Percentiles rank a stretch among this genome's conserved stretches.
Conservation (phyloP, 2,113 vertebrate species). For the Phocoena phocoena region DNA sequence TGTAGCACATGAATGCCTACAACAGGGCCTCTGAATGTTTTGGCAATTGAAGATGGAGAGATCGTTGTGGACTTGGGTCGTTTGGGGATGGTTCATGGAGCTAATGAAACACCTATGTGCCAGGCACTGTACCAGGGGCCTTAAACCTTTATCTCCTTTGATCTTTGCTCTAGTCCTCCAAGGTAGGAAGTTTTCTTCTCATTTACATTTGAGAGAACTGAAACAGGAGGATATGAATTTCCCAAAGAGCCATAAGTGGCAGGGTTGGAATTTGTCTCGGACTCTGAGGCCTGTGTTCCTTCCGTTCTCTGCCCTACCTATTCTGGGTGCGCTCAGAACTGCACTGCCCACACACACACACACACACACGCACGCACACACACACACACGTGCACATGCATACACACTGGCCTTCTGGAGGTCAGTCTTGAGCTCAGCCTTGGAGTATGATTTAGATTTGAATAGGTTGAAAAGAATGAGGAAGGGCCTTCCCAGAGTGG, state of each 20-base stretch:
- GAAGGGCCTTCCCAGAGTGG: neutral
- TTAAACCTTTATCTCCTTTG: neutral
- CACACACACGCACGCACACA: fast-evolving
- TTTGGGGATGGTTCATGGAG: neutral
- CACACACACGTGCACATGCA: fast-evolving
- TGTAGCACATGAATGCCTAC: neutral
- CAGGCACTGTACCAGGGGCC: neutral
- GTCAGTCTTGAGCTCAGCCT: neutral
- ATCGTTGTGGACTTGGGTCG: neutral
- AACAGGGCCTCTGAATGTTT: neutral
- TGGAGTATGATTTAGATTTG: neutral
- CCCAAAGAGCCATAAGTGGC: neutral
- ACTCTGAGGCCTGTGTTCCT: neutral
- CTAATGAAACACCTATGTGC: neutral
- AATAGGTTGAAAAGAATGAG: neutral
- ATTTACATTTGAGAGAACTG: neutral
- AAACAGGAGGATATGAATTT: neutral
- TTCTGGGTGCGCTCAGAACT: neutral
- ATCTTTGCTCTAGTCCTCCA: neutral
- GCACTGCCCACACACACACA: no score
- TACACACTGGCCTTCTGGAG: neutral
- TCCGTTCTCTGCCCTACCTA: neutral
- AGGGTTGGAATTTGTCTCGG: neutral
- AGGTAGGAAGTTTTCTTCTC: neutral
- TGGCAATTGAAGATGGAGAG: neutral